These are phyloP conservation scores for Trichopria drosophilae DNA, from an alignment of 2,888 invertebrate species.

Conservation along the genomic window DNA sequence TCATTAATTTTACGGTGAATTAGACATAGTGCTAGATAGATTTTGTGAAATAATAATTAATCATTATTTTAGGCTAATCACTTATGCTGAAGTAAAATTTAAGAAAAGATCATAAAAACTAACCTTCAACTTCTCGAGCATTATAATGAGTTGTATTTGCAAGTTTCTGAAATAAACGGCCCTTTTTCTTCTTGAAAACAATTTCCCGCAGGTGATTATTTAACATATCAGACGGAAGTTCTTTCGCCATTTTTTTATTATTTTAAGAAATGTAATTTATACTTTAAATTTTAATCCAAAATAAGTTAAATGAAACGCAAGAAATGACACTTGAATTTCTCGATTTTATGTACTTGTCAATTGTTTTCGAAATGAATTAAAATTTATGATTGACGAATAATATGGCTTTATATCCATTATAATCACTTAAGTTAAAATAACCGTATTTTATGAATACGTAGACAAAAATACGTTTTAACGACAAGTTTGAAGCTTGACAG, in stretches of 20 bases:
- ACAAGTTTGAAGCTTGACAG: too few species aligned
- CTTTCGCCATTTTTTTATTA: conserved; percentile 48
- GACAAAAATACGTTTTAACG: too few species aligned
- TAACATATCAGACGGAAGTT: conserved; percentile 44
- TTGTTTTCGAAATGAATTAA: too few species aligned
- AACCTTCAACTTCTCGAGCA: conserved; percentile 49
- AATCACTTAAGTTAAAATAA: too few species aligned
- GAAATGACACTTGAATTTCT: too few species aligned
- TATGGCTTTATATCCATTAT: too few species aligned
- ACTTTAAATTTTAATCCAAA: too few species aligned
- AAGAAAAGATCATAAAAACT: neutral
- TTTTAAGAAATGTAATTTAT: too few species aligned
- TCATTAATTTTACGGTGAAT: conserved; percentile 48
- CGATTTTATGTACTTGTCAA: too few species aligned
- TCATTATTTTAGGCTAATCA: neutral
- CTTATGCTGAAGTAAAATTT: neutral
- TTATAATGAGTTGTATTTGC: conserved; percentile 44
- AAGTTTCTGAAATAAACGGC: conserved; percentile 41
- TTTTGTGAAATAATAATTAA: neutral
- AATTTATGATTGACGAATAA: too few species aligned
- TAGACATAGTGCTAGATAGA: conserved; percentile 44
- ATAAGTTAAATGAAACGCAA: too few species aligned
- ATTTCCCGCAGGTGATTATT: conserved; percentile 44
- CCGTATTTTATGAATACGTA: too few species aligned
- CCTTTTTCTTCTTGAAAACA: conserved; percentile 46